Conservation (phyloP, 2,797 vertebrate genomes). For the Myoxocephalus aenaeus region DNA sequence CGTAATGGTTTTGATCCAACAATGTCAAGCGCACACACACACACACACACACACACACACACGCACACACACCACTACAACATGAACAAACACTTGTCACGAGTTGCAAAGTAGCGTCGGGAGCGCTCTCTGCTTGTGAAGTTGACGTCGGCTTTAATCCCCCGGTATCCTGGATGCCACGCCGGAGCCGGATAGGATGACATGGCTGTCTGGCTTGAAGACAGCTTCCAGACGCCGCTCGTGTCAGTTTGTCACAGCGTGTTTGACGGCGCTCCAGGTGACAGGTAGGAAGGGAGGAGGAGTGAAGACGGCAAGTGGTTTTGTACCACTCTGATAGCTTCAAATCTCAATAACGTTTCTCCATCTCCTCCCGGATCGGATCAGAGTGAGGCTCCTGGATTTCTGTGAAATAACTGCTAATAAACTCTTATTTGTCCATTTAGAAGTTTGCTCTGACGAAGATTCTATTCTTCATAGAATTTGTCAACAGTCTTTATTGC, state of each 20-base stretch:
- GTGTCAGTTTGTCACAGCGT: constrained; percentile 74
- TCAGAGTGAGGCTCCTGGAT: constrained; percentile 20
- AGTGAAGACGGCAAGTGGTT: constrained; percentile 61
- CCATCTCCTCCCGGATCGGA: constrained; percentile 37
- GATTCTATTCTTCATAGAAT: not conserved
- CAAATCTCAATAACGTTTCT: constrained; percentile 29
- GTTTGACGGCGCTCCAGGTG: constrained; percentile 73
- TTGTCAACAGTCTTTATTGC: not conserved
- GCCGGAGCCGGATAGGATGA: constrained; percentile 67
- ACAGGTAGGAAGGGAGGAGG: constrained; percentile 70
- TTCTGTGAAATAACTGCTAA: constrained; percentile 2
- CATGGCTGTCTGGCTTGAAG: constrained; percentile 74
- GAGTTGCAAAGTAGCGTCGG: constrained; percentile 36
- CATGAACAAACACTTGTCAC: constrained; percentile 60
- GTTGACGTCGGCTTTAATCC: constrained; percentile 67
- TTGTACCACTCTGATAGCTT: constrained; percentile 55
- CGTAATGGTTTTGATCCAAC: constrained; percentile 34
- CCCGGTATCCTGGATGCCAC: constrained; percentile 49
- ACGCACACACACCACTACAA: not conserved
- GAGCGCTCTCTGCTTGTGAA: constrained; percentile 46
- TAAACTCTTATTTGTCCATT: not conserved
- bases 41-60: no score
- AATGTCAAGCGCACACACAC: not conserved
- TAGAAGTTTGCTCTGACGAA: not conserved
- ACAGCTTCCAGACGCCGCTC: constrained; percentile 72